Percentiles rank a stretch among this genome's conserved stretches.
Conservation (phyloP, 2,888 invertebrate genomes). For the Timema podura region DNA sequence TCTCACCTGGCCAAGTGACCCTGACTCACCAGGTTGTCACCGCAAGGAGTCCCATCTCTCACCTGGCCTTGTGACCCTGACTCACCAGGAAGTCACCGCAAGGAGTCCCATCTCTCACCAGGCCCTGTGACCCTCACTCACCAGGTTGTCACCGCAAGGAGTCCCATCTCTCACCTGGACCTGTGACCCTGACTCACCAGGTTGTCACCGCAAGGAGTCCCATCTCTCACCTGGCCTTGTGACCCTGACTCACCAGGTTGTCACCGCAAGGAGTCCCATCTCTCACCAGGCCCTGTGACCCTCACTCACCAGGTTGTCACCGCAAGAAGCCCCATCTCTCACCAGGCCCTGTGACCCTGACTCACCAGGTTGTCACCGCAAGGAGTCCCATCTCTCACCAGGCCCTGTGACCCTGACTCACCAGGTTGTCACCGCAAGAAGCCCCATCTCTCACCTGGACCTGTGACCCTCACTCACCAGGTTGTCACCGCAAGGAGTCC, state of each 20-base stretch:
- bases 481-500: too few relatives aligned
- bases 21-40: slow-evolving; percentile 67
- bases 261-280: slow-evolving; percentile 94
- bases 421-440: too few relatives aligned
- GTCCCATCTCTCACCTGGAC: slow-evolving; percentile 93
- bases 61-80: slow-evolving; percentile 79
- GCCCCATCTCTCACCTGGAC: too few relatives aligned
- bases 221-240: slow-evolving; percentile 71
- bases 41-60: slow-evolving; percentile 90
- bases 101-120: slow-evolving; percentile 90
- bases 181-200: slow-evolving; percentile 58
- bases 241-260: slow-evolving; percentile 67
- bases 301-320: too few relatives aligned
- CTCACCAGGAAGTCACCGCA: slow-evolving; percentile 82
- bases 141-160: slow-evolving; percentile 85
- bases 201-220: slow-evolving; percentile 90
- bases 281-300: slow-evolving; percentile 67
- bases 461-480: too few relatives aligned
- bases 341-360: too few relatives aligned
- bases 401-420: too few relatives aligned
- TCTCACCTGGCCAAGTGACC: slow-evolving; percentile 84
- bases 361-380: too few relatives aligned
- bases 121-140: slow-evolving; percentile 61
- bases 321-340: too few relatives aligned
- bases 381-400: too few relatives aligned